Percentiles rank a stretch among this genome's conserved stretches.
Conservation (phyloP, 2,113 vertebrate genomes). For the Gnathonemus longibarbis region DNA sequence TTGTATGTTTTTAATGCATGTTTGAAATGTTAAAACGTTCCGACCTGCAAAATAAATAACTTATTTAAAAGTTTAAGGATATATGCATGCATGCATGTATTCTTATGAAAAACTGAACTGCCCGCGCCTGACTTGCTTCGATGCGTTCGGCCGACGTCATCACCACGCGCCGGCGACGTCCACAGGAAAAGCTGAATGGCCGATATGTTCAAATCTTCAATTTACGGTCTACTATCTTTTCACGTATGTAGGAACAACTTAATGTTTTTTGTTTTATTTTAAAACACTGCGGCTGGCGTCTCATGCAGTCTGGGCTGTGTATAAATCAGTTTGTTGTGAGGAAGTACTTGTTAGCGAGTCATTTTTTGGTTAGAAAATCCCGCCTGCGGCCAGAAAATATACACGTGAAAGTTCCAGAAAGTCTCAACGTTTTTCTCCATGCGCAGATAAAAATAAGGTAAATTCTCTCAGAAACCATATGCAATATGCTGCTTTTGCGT, state of each 20-base stretch:
- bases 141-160: background rate
- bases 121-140: background rate
- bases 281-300: background rate
- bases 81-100: background rate
- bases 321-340: background rate
- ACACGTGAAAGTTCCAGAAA: constrained; percentile 11
- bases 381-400: background rate
- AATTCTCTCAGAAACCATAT: background rate
- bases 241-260: background rate
- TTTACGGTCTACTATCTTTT: background rate
- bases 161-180: background rate
- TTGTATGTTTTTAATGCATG: background rate
- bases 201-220: background rate
- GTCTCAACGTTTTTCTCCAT: background rate
- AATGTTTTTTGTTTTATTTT: background rate
- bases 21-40: background rate
- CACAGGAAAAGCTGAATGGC: background rate
- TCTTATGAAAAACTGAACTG: background rate
- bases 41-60: background rate
- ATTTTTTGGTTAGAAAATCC: background rate
- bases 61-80: background rate
- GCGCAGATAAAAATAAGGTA: background rate
- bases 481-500: background rate
- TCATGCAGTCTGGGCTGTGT: background rate
- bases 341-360: background rate